Conservation (phyloP, 2,888 invertebrate genomes). For the Pyrgus malvae region DNA sequence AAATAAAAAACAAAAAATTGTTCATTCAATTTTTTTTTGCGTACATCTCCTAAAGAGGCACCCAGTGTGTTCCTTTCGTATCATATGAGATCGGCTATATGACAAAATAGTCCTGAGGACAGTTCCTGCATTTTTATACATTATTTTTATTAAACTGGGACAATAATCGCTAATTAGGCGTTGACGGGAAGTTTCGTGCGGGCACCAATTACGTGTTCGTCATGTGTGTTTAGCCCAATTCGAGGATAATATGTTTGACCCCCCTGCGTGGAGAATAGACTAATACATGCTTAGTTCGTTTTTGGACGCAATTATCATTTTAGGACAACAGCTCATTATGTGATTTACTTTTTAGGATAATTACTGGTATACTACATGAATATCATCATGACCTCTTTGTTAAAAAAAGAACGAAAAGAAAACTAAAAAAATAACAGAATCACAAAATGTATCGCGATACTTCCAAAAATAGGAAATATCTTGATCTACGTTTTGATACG, state of each 20-base stretch:
- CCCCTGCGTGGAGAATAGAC: conserved; percentile 20
- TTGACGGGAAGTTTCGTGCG: conserved; percentile 39
- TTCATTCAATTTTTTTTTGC: too few species aligned
- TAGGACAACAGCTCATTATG: conserved; percentile 2
- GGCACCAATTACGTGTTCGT: conserved; percentile 37
- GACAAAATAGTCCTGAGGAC: not conserved
- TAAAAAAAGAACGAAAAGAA: too few species aligned
- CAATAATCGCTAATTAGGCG: conserved; percentile 25
- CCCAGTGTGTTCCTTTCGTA: too few species aligned
- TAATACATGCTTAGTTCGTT: conserved; percentile 38
- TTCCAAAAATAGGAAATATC: not conserved
- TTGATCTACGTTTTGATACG: too few species aligned
- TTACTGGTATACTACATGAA: not conserved
- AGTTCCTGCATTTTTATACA: not conserved
- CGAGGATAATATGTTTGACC: conserved; percentile 52
- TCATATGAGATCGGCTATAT: not conserved
- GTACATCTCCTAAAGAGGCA: too few species aligned
- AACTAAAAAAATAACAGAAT: too few species aligned
- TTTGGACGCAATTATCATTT: conserved; percentile 4
- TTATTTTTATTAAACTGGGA: not conserved
- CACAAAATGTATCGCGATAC: too few species aligned
- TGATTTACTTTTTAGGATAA: conserved; percentile 1
- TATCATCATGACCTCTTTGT: not conserved
- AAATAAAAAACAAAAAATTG: too few species aligned
- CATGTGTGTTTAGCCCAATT: conserved; percentile 51